phyloP scores from a whole-genome alignment of 2,113 vertebrate genomes.

The Chionodraco myersi region DNA sequence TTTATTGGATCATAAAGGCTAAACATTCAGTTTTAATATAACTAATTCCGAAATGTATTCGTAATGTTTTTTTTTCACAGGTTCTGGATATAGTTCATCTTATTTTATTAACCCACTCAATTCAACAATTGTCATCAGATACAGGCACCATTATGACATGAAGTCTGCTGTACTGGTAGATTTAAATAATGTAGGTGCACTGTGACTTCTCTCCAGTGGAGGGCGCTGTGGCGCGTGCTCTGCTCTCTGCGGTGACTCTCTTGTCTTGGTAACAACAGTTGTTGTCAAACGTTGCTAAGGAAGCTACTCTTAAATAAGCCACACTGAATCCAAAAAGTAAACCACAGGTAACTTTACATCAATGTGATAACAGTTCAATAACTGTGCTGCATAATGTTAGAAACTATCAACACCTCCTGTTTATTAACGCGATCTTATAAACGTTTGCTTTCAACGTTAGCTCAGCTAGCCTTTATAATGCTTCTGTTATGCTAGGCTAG shows the following conservation, averaged over 20 bases:
- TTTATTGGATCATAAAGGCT: background rate
- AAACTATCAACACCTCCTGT: accelerated
- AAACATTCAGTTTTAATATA: background rate
- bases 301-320: slow-evolving; percentile 50
- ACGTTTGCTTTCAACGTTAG: slow-evolving; percentile 16
- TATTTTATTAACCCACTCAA: too few relatives aligned
- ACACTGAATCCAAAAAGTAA: background rate
- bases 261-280: slow-evolving; percentile 60
- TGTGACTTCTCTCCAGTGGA: background rate
- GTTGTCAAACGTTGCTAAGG: slow-evolving; percentile 82
- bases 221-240: slow-evolving; percentile 28
- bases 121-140: background rate
- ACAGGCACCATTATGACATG: background rate
- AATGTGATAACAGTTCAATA: background rate
- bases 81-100: too few relatives aligned
- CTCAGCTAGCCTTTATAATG: slow-evolving; percentile 13
- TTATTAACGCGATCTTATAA: background rate
- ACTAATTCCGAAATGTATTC: too few relatives aligned
- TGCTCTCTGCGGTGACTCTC: slow-evolving; percentile 19
- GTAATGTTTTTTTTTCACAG: too few relatives aligned
- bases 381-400: background rate
- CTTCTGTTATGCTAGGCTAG: slow-evolving; percentile 1
- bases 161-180: background rate
- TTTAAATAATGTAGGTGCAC: background rate
- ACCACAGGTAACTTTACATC: slow-evolving; percentile 39